Evolutionary conservation across 2,113 vertebrate species (phyloP).

Genomic region (Melanerpes formicivorus): DNA sequence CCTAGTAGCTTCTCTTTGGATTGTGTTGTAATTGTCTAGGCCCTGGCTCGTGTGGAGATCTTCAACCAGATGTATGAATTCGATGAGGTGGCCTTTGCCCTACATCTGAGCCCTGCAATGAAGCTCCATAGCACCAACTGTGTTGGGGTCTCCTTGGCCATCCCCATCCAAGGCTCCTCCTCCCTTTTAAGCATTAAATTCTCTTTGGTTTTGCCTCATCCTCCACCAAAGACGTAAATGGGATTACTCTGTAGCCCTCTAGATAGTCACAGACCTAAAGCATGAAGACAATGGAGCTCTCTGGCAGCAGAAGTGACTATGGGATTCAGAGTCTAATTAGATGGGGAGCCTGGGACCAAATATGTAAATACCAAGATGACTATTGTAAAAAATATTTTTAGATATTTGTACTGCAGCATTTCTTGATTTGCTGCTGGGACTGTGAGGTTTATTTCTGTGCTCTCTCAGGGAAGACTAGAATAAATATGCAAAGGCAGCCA

Average conservation of each 20-base stretch:
- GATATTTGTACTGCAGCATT: conserved; percentile 38
- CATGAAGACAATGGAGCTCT: background rate
- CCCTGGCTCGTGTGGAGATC: background rate
- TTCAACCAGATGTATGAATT: background rate
- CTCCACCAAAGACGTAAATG: background rate
- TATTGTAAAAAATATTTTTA: conserved; percentile 34
- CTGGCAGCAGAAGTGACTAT: background rate
- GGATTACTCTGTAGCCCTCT: background rate
- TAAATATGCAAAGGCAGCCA: background rate
- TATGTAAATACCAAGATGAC: conserved; percentile 37
- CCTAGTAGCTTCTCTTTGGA: background rate
- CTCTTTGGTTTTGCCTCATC: background rate
- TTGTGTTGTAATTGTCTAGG: background rate
- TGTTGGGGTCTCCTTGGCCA: background rate
- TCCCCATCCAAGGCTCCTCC: background rate
- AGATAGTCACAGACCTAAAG: background rate
- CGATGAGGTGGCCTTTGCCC: background rate
- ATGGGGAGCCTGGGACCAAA: conserved; percentile 50
- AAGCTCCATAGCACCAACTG: background rate
- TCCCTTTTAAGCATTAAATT: background rate
- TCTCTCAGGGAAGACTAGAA: background rate
- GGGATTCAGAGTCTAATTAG: conserved; percentile 52
- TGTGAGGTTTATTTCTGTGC: conserved; percentile 3
- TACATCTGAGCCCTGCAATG: background rate
- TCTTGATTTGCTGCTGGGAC: conserved; percentile 51